Conservation (phyloP, 2,113 vertebrate species). For the Reinhardtius hippoglossoides region DNA sequence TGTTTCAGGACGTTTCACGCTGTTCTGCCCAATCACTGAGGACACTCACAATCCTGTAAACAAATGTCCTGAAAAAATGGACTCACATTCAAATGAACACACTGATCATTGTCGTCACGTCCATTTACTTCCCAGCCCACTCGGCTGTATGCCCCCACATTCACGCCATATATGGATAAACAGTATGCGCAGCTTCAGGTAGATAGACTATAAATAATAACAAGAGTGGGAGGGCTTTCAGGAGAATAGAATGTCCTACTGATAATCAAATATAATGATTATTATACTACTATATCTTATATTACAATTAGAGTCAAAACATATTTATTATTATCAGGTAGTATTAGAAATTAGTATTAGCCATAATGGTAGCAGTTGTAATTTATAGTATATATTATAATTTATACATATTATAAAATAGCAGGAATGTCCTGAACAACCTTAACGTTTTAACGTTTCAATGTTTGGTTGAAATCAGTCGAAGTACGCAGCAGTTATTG, state of each 20-base stretch:
- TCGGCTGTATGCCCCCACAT: not conserved
- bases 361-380: no score
- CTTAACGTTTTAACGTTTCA: no score
- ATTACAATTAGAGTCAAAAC: no score
- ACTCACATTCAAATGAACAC: slow-evolving; percentile 71
- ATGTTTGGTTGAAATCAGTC: no score
- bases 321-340: no score
- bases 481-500: no score
- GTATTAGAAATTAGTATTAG: no score
- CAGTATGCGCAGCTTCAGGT: slow-evolving; percentile 12
- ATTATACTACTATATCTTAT: not conserved
- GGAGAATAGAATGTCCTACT: not conserved
- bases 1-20: slow-evolving; percentile 60
- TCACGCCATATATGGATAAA: slow-evolving; percentile 39
- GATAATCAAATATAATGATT: not conserved
- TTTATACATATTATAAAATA: no score
- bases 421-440: no score
- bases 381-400: no score
- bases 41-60: slow-evolving; percentile 59
- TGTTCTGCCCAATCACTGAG: slow-evolving; percentile 70
- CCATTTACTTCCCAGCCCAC: slow-evolving; percentile 9
- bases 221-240: not conserved
- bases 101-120: slow-evolving; percentile 3
- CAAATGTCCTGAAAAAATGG: slow-evolving; percentile 74
- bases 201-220: slow-evolving; percentile 24